These are phyloP conservation scores for Creontiades dilutus DNA, from an alignment of 2,888 invertebrate species.

Conservation along the genomic window DNA sequence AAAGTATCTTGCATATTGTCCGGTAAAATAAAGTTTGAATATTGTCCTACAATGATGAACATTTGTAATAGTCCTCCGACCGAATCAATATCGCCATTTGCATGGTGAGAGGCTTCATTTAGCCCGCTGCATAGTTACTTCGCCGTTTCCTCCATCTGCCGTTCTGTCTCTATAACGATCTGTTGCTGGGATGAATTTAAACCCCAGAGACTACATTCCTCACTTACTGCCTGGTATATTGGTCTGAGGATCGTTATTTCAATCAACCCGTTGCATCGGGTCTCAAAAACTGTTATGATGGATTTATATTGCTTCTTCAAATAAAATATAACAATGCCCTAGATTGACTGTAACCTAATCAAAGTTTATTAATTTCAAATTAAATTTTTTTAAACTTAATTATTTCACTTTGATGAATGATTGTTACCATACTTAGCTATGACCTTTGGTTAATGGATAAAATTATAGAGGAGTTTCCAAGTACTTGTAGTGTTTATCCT, in stretches of 20 bases:
- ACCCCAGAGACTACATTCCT: neutral
- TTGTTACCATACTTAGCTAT: too few species aligned
- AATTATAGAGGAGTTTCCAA: too few species aligned
- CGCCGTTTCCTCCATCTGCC: neutral
- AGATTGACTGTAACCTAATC: too few species aligned
- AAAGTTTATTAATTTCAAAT: too few species aligned
- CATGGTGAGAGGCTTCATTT: neutral
- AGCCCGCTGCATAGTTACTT: neutral
- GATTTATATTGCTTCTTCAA: too few species aligned
- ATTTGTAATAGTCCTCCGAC: neutral
- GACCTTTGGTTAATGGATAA: too few species aligned
- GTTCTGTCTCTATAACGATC: slow-evolving; percentile 3
- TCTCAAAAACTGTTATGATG: neutral
- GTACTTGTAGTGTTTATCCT: too few species aligned
- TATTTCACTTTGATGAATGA: too few species aligned
- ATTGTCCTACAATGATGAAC: neutral
- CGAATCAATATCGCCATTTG: neutral
- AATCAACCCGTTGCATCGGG: neutral
- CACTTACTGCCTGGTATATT: neutral
- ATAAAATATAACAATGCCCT: too few species aligned
- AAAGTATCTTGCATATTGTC: too few species aligned
- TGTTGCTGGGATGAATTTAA: neutral
- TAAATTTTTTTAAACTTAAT: too few species aligned
- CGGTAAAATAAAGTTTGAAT: neutral
- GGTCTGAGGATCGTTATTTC: slow-evolving; percentile 40